A percentile compares a stretch with the other conserved stretches of the same genome.
Evolutionary conservation across 2,797 vertebrate genomes (phyloP).

Genomic region (Varecia variegata): DNA sequence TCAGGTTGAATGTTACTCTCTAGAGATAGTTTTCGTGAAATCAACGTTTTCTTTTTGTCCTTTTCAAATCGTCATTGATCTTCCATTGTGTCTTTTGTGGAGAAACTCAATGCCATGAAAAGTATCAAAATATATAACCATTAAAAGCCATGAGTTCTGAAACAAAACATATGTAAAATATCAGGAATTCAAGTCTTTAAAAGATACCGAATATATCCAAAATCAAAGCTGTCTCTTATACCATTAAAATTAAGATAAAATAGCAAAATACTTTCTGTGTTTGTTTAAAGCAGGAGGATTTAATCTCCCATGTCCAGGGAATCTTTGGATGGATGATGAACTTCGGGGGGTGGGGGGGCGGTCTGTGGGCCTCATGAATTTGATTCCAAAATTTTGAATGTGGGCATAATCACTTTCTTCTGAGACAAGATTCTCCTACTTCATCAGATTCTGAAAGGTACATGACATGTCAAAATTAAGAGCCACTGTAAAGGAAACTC

Average conservation of each 20-base stretch:
- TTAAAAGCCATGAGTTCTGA: conserved; percentile 53
- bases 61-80: conserved; percentile 68
- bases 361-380: neutral
- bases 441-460: neutral
- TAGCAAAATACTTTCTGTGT: conserved; percentile 33
- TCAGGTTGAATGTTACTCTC: conserved; percentile 78
- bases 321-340: neutral
- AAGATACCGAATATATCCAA: conserved; percentile 31
- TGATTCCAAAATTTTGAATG: conserved; percentile 27
- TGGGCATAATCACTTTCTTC: neutral
- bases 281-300: conserved; percentile 7
- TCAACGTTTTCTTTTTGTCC: conserved; percentile 68
- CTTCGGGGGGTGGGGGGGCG: neutral
- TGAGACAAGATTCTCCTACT: neutral
- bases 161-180: conserved; percentile 65
- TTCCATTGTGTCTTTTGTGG: conserved; percentile 64
- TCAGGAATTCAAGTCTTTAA: conserved; percentile 27
- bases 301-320: neutral
- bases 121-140: conserved; percentile 38
- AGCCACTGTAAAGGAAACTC: neutral
- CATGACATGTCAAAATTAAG: neutral
- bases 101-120: conserved; percentile 53
- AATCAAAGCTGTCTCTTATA: conserved; percentile 52
- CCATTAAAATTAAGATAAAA: conserved; percentile 56
- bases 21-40: conserved; percentile 64